phyloP scores from a whole-genome alignment of 2,888 invertebrate species.

The Chrysina gloriosa region DNA sequence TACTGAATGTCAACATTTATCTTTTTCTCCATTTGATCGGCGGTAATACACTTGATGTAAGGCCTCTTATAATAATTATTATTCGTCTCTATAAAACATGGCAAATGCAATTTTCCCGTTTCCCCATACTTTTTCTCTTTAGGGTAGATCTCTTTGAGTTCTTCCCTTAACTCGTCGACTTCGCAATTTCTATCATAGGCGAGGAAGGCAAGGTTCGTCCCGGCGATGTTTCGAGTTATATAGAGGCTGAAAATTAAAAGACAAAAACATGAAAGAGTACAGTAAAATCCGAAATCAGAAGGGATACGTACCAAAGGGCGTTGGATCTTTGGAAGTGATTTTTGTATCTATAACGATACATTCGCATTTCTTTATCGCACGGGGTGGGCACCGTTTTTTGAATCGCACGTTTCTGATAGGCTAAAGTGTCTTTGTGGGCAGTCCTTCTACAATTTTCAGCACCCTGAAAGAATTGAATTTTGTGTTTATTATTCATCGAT shows the following conservation, averaged over 20 bases:
- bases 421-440: slow-evolving; percentile 45
- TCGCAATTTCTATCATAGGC: slow-evolving; percentile 77
- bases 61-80: slow-evolving; percentile 61
- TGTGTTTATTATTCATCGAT: too few species aligned
- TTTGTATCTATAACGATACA: slow-evolving; percentile 56
- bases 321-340: slow-evolving; percentile 25
- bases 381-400: slow-evolving; percentile 82
- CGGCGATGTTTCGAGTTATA: slow-evolving; percentile 79
- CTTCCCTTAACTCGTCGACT: slow-evolving; percentile 52
- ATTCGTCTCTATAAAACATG: slow-evolving; percentile 59
- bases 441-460: slow-evolving; percentile 38
- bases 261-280: too few species aligned
- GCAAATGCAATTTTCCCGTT: slow-evolving; percentile 33
- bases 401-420: slow-evolving; percentile 43
- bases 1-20: slow-evolving; percentile 21
- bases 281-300: too few species aligned
- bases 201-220: slow-evolving; percentile 79
- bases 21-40: slow-evolving; percentile 10
- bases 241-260: slow-evolving; percentile 69
- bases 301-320: slow-evolving; percentile 44
- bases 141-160: slow-evolving; percentile 57
- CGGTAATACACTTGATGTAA: slow-evolving; percentile 58
- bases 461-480: too few species aligned
- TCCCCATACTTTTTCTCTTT: slow-evolving; percentile 58
- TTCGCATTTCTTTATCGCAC: slow-evolving; percentile 78